Base-by-base conservation (phyloP, 2,888 invertebrate genomes). In the Habrosyne pyritoides region DNA sequence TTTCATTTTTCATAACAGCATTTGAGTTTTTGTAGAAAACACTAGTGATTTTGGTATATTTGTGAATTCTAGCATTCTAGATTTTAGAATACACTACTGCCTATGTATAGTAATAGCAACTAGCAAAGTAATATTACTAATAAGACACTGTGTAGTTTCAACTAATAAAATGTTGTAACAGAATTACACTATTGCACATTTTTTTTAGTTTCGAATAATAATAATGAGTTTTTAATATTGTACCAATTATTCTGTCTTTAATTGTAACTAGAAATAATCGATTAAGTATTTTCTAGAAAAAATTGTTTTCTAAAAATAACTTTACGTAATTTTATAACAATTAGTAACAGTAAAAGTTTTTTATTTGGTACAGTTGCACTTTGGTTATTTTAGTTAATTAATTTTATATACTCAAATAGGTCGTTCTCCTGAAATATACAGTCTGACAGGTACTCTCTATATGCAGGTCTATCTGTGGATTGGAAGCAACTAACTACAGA, bases 1-100 rank as follows among this genome's bases (percentile, higher is more conserved):
- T 36, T 36, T 18, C 18, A 18, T 28, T 24, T 28, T 10, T 26
- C 50, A n/a, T 22, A 50, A 50, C 50, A 48, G 48, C 28, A 50
- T 28, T 50, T 50, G 24, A 21, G 21, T 22, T 47, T 22, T 7
- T 18, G 42, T 42, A 42, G 42, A 42, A 42, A 42, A 42, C 42
- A 42, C 42, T 42, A 42, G 18, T 18, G 14, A 2, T 14, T n/a
- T 4, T 33, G n/a, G n/a, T n/a, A 18, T 42, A 42, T 18, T 42
- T 42, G 12, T 18, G 18, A 42, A 42, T 18, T 42, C 12, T 42
- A 5, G 14, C 6, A 36, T 14, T 42, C 18, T 42, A 42, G 42
- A 18, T 42, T 14, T 42, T 42, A 42, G 42, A 18, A 42, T 42
- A 14, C 2, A 14, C 42, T n/a, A 42, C 42, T 14, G 12, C 10